Evolutionary conservation across 2,888 invertebrate species (phyloP), one percentile per base, ranked within the genome.

Genomic region (Leptinotarsa juncta): DNA sequence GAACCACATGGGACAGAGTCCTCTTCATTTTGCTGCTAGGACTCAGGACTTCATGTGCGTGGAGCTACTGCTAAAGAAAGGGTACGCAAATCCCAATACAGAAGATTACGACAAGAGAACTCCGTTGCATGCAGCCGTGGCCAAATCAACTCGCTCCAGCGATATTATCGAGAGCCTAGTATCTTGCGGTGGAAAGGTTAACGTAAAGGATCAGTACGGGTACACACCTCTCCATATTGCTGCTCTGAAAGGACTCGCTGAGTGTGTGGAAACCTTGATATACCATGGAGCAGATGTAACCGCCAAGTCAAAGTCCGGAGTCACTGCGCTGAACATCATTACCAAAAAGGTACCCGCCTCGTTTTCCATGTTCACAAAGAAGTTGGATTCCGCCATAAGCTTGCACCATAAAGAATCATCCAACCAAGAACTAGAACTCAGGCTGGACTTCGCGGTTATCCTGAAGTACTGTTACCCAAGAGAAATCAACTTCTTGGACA

Each of bases 241-340:
- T 7, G 96, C 96, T 4, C 88, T 96, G 15, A 96, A 96, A 84
- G 96, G 96, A 49, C 89, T 95, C 50, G 94, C 95, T 0, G 93
- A 94, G 82, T 96, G 96, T 86, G 96, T 96, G 1, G 95, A 96
- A 86, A 93, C 95, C 79, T 88, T 96, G 77, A 94, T 96, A 76
- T 93, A 93, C 83, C 93, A 94, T 84, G 96, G 96, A 3, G 96
- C 96, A 67, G 96, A 96, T 89, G 93, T 96, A 15, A 95, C 95
- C n/a, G 94, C 95, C 1, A 93, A 94, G 83, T 95, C 95, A 70
- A 95, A 94, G 87, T 95, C 95, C 84, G 96, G 96, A 74, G 94
- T 95, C 85, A 94, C 95, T 10, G 96, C 96, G 23, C 89, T 96
- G 75, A 95, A 95, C 82, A 94, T 96, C 77, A 95, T 96, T 77